phyloP scores from a whole-genome alignment of 1,140 invertebrate species.

The Daktulosphaira vitifoliae region DNA sequence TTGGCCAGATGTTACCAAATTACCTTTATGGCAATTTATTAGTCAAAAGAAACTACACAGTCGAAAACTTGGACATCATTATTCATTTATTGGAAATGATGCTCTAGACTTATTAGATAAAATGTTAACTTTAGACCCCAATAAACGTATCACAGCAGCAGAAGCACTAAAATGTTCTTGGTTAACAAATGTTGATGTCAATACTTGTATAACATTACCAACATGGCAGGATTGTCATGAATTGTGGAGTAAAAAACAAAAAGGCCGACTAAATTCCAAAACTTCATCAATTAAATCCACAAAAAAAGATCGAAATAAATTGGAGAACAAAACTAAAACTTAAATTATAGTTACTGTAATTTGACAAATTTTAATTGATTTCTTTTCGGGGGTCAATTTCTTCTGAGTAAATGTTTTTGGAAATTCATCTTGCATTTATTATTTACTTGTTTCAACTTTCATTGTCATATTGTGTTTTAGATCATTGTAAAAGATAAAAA shows the following conservation, averaged over 20 bases:
- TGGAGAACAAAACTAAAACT: conserved; percentile 46
- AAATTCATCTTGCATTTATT: conserved; percentile 5
- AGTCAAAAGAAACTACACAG: conserved; percentile 87
- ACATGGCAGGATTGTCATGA: conserved; percentile 98
- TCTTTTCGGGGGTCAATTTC: conserved; percentile 19
- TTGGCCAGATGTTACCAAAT: conserved; percentile 93
- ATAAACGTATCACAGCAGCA: conserved; percentile 85
- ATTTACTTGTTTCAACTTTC: background rate
- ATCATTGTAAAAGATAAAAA: background rate
- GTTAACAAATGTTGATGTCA: conserved; percentile 86
- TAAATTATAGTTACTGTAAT: conserved; percentile 20
- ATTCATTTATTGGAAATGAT: conserved; percentile 77
- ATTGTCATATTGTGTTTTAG: background rate
- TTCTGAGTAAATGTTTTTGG: conserved; percentile 3
- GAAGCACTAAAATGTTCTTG: conserved; percentile 87
- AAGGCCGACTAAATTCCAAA: conserved; percentile 57
- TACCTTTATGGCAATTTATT: conserved; percentile 87
- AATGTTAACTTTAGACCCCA: conserved; percentile 94
- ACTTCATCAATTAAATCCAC: conserved; percentile 52
- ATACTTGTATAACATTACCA: conserved; percentile 72
- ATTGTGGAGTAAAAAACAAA: conserved; percentile 91
- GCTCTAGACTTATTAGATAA: conserved; percentile 90
- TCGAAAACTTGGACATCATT: conserved; percentile 83
- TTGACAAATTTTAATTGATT: conserved; percentile 32
- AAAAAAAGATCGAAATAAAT: conserved; percentile 61